Percentiles rank a stretch among this genome's conserved stretches.
Evolutionary conservation across 2,888 invertebrate species (phyloP).

Genomic region (Athalia rosae): DNA sequence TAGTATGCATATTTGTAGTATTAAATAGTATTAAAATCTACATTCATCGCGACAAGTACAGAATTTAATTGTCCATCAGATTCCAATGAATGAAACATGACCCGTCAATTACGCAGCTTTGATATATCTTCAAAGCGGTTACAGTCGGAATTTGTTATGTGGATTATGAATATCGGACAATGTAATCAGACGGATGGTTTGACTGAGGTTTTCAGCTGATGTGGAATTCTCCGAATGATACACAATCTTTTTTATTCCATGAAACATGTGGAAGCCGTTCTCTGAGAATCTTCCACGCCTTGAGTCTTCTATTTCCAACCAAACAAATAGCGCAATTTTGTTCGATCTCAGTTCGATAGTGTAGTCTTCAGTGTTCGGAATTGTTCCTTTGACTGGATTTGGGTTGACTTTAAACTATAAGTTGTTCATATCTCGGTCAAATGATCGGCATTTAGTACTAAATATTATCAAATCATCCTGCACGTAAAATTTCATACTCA

Average conservation of each 20-base stretch:
- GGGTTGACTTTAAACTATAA: slow-evolving; percentile 60
- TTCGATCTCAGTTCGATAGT: slow-evolving; percentile 73
- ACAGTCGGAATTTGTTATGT: not conserved
- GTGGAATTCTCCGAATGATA: slow-evolving; percentile 60
- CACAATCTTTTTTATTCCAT: slow-evolving; percentile 60
- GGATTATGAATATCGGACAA: slow-evolving; percentile 48
- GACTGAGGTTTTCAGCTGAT: slow-evolving; percentile 51
- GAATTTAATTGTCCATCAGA: slow-evolving; percentile 19
- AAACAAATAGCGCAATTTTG: slow-evolving; percentile 81
- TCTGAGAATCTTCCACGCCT: slow-evolving; percentile 82
- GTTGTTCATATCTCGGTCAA: not conserved
- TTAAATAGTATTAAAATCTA: slow-evolving; percentile 63
- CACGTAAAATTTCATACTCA: slow-evolving; percentile 64
- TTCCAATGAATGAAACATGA: slow-evolving; percentile 7
- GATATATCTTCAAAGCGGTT: not conserved
- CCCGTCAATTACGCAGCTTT: not conserved
- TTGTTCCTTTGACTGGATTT: slow-evolving; percentile 52
- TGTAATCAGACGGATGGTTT: slow-evolving; percentile 58
- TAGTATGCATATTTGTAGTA: slow-evolving; percentile 48
- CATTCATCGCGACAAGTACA: slow-evolving; percentile 53
- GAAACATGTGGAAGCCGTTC: slow-evolving; percentile 81
- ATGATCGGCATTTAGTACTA: not conserved
- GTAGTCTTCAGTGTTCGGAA: slow-evolving; percentile 59
- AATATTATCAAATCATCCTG: not conserved
- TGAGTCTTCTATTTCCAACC: slow-evolving; percentile 77